A percentile compares a stretch with the other conserved stretches of the same genome.
Conservation (phyloP, 2,888 invertebrate species). For the Synergus japonicus region DNA sequence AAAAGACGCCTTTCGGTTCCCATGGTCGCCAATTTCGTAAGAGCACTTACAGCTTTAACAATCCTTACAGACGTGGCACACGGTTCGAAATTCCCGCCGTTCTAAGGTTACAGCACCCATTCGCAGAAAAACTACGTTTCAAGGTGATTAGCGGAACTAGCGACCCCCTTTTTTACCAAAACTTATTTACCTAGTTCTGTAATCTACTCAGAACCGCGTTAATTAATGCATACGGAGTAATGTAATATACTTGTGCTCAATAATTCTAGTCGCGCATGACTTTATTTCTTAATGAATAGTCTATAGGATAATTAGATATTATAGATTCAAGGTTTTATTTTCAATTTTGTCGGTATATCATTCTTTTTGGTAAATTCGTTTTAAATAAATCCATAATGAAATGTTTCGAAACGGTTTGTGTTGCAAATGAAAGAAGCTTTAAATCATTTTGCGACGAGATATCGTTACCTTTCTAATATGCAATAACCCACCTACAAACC, state of each 20-base stretch:
- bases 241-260: background rate
- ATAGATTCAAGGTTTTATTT: background rate
- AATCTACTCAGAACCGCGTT: slow-evolving; percentile 19
- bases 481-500: slow-evolving; percentile 37
- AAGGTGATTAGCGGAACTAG: slow-evolving; percentile 35
- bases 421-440: slow-evolving; percentile 27
- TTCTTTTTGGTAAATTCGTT: background rate
- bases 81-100: slow-evolving; percentile 38
- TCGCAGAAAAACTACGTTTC: slow-evolving; percentile 20
- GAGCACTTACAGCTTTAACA: slow-evolving; percentile 53
- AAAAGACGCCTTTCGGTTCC: slow-evolving; percentile 59
- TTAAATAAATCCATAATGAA: background rate
- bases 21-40: slow-evolving; percentile 59
- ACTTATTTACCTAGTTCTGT: slow-evolving; percentile 20
- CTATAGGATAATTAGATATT: slow-evolving; percentile 1
- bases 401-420: background rate
- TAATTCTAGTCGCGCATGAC: background rate
- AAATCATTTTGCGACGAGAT: slow-evolving; percentile 21
- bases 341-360: background rate
- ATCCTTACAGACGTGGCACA: slow-evolving; percentile 26
- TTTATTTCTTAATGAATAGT: slow-evolving; percentile 2
- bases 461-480: slow-evolving; percentile 40
- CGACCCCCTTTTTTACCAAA: slow-evolving; percentile 27
- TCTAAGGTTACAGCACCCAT: slow-evolving; percentile 41
- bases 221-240: background rate